Evolutionary conservation across 2,888 invertebrate genomes (phyloP), one percentile per base, ranked within the genome.

Genomic region (Melanargia galathea): DNA sequence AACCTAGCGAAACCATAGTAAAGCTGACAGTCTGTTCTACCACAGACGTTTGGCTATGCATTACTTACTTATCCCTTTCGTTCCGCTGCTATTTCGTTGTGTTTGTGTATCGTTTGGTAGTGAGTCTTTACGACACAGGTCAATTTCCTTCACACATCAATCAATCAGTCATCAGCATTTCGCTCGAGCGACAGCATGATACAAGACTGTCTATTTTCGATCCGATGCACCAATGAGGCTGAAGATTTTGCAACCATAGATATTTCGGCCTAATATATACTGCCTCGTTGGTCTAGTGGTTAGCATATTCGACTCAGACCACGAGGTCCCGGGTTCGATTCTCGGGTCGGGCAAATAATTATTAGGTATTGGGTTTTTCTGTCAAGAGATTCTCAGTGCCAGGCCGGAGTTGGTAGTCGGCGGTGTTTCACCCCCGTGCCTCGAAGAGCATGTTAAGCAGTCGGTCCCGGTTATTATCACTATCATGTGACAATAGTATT

Each of bases 151-250:
- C 22, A n/a, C 54, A 38, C 54, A 54, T 49, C 52, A 33, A 52
- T 54, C 54, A 22, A 40, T 54, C 54, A 24, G 24, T 54, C 45
- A 45, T 22, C 54, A 54, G 16, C 54, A n/a, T 38, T 24, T 24
- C 20, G 20, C 2, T 10, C 8, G n/a, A n/a, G 26, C 13, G 18
- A 35, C 52, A 40, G 6, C 16, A 10, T 18, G n/a, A 49, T 16
- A 40, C 51, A 18, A 51, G 30, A n/a, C n/a, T 30, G 24, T n/a
- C 38, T 54, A 54, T 54, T 54, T 38, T 24, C 20, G 54, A 54
- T 54, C 40, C 20, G 54, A 22, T 40, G 54, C 54, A 16, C 38
- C 38, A 38, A 13, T 38, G 54, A 35, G 11, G 18, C 52, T 52
- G 35, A 35, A 35, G 7, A 52, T 52, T 20, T 35, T 33, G 20